Percentiles rank a stretch among this genome's conserved stretches.
Evolutionary conservation across 2,888 invertebrate species (phyloP).

Genomic region (Drosophila nr. perissopoda): DNA sequence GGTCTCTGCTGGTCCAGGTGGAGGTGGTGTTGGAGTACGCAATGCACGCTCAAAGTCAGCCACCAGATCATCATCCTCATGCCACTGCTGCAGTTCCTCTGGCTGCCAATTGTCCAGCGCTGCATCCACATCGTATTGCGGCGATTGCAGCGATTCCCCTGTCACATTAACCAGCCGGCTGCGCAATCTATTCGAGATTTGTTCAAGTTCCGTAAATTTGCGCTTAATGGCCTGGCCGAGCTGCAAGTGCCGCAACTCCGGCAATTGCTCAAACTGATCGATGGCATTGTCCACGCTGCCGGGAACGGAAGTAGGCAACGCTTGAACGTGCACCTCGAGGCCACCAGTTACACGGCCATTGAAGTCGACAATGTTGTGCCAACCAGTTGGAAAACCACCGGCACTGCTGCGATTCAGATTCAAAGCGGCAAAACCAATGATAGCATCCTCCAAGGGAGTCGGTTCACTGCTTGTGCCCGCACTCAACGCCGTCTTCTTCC

Average conservation of each 20-base stretch:
- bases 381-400: slow-evolving; percentile 86
- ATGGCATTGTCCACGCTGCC: slow-evolving; percentile 69
- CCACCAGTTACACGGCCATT: slow-evolving; percentile 87
- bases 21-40: slow-evolving; percentile 83
- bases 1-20: neutral
- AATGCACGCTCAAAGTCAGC: slow-evolving; percentile 87
- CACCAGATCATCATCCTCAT: slow-evolving; percentile 72
- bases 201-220: slow-evolving; percentile 88
- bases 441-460: slow-evolving; percentile 86
- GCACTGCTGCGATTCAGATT: slow-evolving; percentile 86
- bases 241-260: slow-evolving; percentile 81
- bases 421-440: slow-evolving; percentile 87
- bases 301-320: slow-evolving; percentile 83
- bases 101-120: slow-evolving; percentile 72
- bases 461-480: slow-evolving; percentile 77
- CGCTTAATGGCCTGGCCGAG: slow-evolving; percentile 86
- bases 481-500: slow-evolving; percentile 86
- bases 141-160: slow-evolving; percentile 85
- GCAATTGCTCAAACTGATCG: slow-evolving; percentile 77
- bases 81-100: slow-evolving; percentile 75
- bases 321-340: slow-evolving; percentile 87
- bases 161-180: slow-evolving; percentile 87
- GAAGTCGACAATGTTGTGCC: slow-evolving; percentile 88
- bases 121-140: slow-evolving; percentile 84
- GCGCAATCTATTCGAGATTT: slow-evolving; percentile 87